A percentile compares a stretch with the other conserved stretches of the same genome.
phyloP scores from a whole-genome alignment of 2,797 vertebrate species.

The Phaenicophaeus curvirostris region DNA sequence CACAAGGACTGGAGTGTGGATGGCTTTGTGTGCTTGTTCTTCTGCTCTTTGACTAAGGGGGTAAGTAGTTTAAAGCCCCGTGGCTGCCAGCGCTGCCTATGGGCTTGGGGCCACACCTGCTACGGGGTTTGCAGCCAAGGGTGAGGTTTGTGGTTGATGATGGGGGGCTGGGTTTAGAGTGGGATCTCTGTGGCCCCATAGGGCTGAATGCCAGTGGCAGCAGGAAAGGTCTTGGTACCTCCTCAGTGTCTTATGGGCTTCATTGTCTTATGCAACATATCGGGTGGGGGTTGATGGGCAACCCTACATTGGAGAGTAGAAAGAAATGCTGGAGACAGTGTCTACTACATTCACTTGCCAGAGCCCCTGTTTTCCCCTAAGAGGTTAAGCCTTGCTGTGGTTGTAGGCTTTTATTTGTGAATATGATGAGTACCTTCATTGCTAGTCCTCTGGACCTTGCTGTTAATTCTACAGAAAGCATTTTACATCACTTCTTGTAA shows the following conservation, averaged over 20 bases:
- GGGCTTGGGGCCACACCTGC: not conserved
- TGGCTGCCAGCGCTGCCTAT: fast-evolving
- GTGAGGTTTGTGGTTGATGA: not conserved
- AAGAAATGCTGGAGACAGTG: not conserved
- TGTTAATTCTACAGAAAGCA: not conserved
- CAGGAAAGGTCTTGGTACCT: not conserved
- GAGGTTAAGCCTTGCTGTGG: not conserved
- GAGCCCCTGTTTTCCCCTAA: not conserved
- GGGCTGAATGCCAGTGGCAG: not conserved
- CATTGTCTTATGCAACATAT: not conserved
- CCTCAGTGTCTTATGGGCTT: not conserved
- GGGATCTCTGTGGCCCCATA: not conserved
- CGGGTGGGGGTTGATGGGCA: not conserved
- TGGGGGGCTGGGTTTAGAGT: not conserved
- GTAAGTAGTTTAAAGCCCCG: fast-evolving
- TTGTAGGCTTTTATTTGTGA: not conserved
- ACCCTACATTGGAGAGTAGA: fast-evolving
- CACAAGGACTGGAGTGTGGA: fast-evolving
- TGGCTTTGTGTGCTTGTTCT: fast-evolving
- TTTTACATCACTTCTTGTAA: not conserved
- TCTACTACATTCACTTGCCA: fast-evolving
- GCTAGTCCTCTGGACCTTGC: fast-evolving
- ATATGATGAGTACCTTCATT: not conserved
- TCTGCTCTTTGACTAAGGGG: no score
- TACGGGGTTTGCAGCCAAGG: not conserved